phyloP scores from a whole-genome alignment of 2,797 vertebrate species.

The Hippoglossus hippoglossus region DNA sequence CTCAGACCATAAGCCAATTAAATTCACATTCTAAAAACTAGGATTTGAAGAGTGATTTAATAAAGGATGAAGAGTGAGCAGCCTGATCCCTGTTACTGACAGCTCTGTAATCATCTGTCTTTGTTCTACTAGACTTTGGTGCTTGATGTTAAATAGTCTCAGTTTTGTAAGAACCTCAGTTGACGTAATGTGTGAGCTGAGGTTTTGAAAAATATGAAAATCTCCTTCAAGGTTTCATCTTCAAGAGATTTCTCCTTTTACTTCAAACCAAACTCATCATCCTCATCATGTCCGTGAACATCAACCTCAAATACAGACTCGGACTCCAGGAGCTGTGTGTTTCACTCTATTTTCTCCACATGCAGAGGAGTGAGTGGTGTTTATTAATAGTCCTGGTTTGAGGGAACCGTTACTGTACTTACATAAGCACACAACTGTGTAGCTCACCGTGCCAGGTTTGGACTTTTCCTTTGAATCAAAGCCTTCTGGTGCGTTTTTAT shows the following conservation, averaged over 20 bases:
- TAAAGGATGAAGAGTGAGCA: too few relatives aligned
- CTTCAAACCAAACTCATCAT: conserved; percentile 8
- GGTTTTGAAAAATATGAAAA: too few relatives aligned
- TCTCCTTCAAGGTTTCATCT: too few relatives aligned
- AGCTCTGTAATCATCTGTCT: background rate
- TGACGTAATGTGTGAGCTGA: too few relatives aligned
- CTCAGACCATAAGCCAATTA: too few relatives aligned
- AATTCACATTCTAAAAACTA: too few relatives aligned
- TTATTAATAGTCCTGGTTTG: conserved; percentile 34
- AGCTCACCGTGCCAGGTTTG: conserved; percentile 11
- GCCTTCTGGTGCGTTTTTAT: conserved; percentile 26
- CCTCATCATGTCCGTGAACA: conserved; percentile 9
- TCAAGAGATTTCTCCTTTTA: background rate
- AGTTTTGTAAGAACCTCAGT: too few relatives aligned
- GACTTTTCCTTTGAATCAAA: conserved; percentile 23
- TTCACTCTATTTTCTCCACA: conserved; percentile 26
- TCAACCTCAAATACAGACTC: conserved; percentile 27
- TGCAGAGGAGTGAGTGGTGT: conserved; percentile 23
- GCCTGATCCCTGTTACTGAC: too few relatives aligned
- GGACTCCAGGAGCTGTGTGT: conserved; percentile 8
- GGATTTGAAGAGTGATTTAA: too few relatives aligned
- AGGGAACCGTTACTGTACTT: conserved; percentile 39
- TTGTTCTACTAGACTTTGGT: background rate
- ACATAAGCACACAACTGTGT: conserved; percentile 44
- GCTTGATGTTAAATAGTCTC: background rate